These are phyloP conservation scores for Alligator sinensis DNA, from an alignment of 2,113 vertebrate species.

Conservation along the genomic window DNA sequence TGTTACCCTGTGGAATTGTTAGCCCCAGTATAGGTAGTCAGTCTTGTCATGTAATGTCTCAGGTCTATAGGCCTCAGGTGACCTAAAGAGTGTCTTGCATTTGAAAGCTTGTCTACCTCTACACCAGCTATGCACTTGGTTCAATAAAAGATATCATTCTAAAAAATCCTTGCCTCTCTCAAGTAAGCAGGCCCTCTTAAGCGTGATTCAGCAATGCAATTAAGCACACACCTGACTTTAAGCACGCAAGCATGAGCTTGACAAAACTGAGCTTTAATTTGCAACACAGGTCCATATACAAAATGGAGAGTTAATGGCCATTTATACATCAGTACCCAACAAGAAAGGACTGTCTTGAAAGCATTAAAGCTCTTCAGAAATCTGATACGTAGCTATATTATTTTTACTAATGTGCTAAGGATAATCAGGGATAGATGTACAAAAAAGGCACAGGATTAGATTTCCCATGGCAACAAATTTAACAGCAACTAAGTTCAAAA, in stretches of 20 bases:
- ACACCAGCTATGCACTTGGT: no score
- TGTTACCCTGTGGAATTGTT: no score
- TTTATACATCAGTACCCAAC: not conserved
- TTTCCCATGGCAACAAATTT: not conserved
- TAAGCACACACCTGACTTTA: not conserved
- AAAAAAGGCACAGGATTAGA: not conserved
- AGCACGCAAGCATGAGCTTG: not conserved
- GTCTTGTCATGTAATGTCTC: no score
- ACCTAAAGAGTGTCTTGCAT: no score
- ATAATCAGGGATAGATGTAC: not conserved
- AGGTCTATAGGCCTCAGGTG: no score
- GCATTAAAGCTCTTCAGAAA: not conserved
- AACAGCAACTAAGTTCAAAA: not conserved
- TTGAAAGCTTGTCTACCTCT: no score
- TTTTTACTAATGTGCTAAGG: not conserved
- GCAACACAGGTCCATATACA: not conserved
- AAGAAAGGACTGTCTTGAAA: not conserved
- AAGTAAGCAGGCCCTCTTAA: not conserved
- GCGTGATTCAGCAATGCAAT: not conserved
- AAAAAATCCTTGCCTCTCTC: no score
- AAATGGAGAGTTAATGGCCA: not conserved
- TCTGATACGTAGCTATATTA: not conserved
- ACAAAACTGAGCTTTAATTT: not conserved
- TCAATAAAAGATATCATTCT: no score
- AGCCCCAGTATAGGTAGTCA: no score